Percentiles rank a stretch among this genome's conserved stretches.
These are phyloP conservation scores for Ardeotis arabs DNA, from an alignment of 2,113 vertebrate species.

Conservation along the genomic window DNA sequence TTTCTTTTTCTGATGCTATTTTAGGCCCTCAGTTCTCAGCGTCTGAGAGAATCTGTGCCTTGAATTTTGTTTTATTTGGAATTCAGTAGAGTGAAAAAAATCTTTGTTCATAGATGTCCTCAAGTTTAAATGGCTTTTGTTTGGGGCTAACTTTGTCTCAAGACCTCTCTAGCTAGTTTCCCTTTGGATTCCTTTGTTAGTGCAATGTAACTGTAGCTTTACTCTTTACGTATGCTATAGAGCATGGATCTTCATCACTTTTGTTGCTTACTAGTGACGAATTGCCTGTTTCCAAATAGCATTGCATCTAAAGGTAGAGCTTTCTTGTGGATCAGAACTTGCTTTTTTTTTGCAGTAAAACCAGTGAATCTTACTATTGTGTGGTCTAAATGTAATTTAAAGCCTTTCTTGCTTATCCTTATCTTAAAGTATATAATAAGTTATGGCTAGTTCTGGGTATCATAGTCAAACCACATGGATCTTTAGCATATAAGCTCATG, in stretches of 20 bases:
- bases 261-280: background rate
- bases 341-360: background rate
- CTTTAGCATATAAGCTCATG: background rate
- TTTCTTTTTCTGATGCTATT: constrained; percentile 29
- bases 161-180: background rate
- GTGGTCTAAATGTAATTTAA: background rate
- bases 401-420: background rate
- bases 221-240: background rate
- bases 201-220: background rate
- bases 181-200: background rate
- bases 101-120: background rate
- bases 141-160: background rate
- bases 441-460: background rate
- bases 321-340: background rate
- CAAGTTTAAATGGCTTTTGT: background rate
- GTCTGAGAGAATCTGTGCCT: background rate
- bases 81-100: background rate
- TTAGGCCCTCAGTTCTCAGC: background rate
- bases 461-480: background rate
- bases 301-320: background rate
- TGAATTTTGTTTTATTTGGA: background rate
- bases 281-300: background rate
- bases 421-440: background rate
- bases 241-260: background rate
- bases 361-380: background rate